These are phyloP conservation scores for Lumbricus terrestris DNA, from an alignment of 2,888 invertebrate species.

Conservation along the genomic window DNA sequence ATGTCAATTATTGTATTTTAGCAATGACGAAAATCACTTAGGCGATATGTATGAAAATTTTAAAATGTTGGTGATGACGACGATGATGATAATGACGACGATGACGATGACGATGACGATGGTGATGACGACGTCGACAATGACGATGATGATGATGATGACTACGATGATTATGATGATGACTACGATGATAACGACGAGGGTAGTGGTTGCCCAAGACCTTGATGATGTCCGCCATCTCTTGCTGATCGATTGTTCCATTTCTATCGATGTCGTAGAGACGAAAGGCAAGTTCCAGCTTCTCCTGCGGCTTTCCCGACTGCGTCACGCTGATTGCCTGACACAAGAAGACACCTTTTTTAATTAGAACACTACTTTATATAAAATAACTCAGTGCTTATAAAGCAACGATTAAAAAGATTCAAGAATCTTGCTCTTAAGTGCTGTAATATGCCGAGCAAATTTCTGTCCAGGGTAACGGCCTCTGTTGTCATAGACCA, in stretches of 20 bases:
- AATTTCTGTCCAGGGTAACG: too few species aligned
- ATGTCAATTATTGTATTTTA: too few species aligned
- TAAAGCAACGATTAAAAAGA: too few species aligned
- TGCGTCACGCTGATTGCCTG: slow-evolving; percentile 93
- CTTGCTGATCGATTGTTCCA: slow-evolving; percentile 94
- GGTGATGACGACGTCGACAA: background rate
- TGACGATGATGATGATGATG: background rate
- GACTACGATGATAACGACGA: slow-evolving; percentile 42
- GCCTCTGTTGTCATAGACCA: too few species aligned
- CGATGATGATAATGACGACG: background rate
- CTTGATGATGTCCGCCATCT: slow-evolving; percentile 99
- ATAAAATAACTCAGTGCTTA: too few species aligned
- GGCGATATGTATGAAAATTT: too few species aligned
- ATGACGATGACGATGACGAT: background rate
- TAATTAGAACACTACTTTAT: too few species aligned
- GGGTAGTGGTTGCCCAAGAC: slow-evolving; percentile 61
- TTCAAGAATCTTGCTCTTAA: too few species aligned
- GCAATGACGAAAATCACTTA: too few species aligned
- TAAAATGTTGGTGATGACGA: too few species aligned
- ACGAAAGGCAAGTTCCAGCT: slow-evolving; percentile 97
- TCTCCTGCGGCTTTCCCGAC: slow-evolving; percentile 94
- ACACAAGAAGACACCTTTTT: background rate
- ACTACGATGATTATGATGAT: background rate
- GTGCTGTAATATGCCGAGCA: too few species aligned
- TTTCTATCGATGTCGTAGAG: slow-evolving; percentile 99